Percentiles rank a stretch among this genome's conserved stretches.
Evolutionary conservation across 2,113 vertebrate genomes (phyloP).

Genomic region (Entomyzon cyanotis): DNA sequence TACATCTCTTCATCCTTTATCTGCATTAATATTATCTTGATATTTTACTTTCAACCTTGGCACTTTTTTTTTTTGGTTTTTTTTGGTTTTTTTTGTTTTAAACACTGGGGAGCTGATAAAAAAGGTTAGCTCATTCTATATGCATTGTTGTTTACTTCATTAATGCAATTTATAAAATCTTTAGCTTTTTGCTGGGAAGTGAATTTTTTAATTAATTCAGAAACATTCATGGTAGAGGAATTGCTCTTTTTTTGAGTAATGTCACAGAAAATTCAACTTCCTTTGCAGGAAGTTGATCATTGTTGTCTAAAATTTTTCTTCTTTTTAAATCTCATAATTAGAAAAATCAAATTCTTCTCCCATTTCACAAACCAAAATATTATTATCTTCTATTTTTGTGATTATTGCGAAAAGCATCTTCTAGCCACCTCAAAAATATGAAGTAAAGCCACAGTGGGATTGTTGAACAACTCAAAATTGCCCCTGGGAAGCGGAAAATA

Average conservation of each 20-base stretch:
- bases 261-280: not conserved
- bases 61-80: not conserved
- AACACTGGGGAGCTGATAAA: not conserved
- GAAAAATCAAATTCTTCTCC: not conserved
- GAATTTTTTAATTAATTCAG: not conserved
- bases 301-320: not conserved
- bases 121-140: not conserved
- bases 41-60: not conserved
- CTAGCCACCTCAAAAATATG: not conserved
- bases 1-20: not conserved
- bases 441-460: not conserved
- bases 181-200: not conserved
- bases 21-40: not conserved
- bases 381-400: not conserved
- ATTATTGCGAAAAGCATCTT: not conserved
- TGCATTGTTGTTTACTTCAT: not conserved
- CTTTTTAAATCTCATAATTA: not conserved
- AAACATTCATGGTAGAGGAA: not conserved
- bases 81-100: not conserved
- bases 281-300: not conserved
- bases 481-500: not conserved
- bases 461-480: not conserved
- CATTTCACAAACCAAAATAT: not conserved
- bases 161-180: not conserved
- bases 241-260: not conserved